phyloP scores from a whole-genome alignment of 2,888 invertebrate genomes.

The Ctenicera cuprea region DNA sequence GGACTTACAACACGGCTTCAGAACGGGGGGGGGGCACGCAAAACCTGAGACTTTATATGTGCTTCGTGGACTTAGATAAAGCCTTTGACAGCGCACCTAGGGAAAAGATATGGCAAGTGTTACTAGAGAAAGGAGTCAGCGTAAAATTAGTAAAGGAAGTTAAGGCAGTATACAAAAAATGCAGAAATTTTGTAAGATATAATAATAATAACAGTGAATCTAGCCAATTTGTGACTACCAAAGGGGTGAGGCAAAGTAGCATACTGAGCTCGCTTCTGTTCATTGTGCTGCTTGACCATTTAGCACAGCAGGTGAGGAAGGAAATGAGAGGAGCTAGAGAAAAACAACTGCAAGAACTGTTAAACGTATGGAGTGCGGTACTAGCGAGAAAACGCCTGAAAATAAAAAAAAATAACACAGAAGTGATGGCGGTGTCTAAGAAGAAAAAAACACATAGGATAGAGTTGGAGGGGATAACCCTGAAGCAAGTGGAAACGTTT shows the following conservation, averaged over 20 bases:
- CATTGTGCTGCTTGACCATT: background rate
- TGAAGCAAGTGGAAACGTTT: too few relatives aligned
- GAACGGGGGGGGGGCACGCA: too few relatives aligned
- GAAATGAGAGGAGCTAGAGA: background rate
- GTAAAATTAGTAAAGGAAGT: background rate
- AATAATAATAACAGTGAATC: constrained; percentile 5
- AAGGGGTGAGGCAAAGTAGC: constrained; percentile 6
- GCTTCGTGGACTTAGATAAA: too few relatives aligned
- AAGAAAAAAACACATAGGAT: too few relatives aligned
- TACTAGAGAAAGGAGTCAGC: constrained; percentile 9
- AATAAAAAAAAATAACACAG: background rate
- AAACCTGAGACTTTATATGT: too few relatives aligned
- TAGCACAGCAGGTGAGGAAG: background rate
- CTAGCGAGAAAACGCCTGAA: background rate
- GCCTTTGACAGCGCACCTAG: too few relatives aligned
- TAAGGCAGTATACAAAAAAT: constrained; percentile 8
- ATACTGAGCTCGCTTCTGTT: constrained; percentile 8
- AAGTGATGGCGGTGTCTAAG: constrained; percentile 5
- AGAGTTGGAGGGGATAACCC: too few relatives aligned
- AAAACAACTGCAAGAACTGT: constrained; percentile 1
- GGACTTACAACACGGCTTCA: too few relatives aligned
- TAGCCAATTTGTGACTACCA: constrained; percentile 21
- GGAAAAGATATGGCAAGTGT: too few relatives aligned
- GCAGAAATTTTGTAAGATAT: constrained; percentile 10
- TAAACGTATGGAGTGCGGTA: background rate